Percentiles rank a stretch among this genome's conserved stretches.
Conservation (phyloP, 2,797 vertebrate species). For the Poeciliopsis turneri region DNA sequence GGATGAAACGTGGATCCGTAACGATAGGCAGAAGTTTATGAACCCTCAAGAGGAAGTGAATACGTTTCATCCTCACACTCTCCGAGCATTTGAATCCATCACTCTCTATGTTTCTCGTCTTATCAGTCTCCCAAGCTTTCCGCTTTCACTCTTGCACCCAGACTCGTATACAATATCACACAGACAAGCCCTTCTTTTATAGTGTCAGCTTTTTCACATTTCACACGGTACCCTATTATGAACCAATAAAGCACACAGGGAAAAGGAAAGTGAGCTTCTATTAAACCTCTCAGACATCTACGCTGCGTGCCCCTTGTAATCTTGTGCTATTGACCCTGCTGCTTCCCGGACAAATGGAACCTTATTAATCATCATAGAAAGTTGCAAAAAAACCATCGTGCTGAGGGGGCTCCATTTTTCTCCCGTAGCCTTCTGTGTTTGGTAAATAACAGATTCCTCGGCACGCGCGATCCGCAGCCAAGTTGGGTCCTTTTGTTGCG, state of each 20-base stretch:
- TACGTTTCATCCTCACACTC: slow-evolving; percentile 42
- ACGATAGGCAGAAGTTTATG: slow-evolving; percentile 19
- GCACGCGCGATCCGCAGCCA: slow-evolving; percentile 35
- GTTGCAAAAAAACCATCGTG: slow-evolving; percentile 40
- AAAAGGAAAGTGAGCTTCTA: slow-evolving; percentile 42
- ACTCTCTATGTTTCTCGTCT: slow-evolving; percentile 41
- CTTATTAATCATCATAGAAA: slow-evolving; percentile 74
- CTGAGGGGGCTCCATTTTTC: slow-evolving; percentile 57
- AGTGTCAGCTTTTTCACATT: slow-evolving; percentile 44
- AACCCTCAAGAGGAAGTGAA: slow-evolving; percentile 16
- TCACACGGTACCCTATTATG: slow-evolving; percentile 34
- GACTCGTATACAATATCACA: slow-evolving; percentile 34
- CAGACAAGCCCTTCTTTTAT: slow-evolving; percentile 38
- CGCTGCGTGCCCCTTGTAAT: slow-evolving; percentile 57
- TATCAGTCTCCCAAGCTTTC: slow-evolving; percentile 46
- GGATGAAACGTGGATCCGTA: slow-evolving; percentile 14
- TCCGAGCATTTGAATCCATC: slow-evolving; percentile 60
- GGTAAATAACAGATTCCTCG: slow-evolving; percentile 52
- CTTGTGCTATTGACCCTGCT: slow-evolving; percentile 66
- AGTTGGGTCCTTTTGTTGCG: slow-evolving; percentile 46
- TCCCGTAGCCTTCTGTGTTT: slow-evolving; percentile 47
- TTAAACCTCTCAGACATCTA: slow-evolving; percentile 54
- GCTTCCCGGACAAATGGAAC: slow-evolving; percentile 64
- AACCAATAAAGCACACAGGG: slow-evolving; percentile 33
- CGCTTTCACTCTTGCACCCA: slow-evolving; percentile 9